phyloP scores from a whole-genome alignment of 2,888 invertebrate genomes.

The Caenorhabditis virilis region DNA sequence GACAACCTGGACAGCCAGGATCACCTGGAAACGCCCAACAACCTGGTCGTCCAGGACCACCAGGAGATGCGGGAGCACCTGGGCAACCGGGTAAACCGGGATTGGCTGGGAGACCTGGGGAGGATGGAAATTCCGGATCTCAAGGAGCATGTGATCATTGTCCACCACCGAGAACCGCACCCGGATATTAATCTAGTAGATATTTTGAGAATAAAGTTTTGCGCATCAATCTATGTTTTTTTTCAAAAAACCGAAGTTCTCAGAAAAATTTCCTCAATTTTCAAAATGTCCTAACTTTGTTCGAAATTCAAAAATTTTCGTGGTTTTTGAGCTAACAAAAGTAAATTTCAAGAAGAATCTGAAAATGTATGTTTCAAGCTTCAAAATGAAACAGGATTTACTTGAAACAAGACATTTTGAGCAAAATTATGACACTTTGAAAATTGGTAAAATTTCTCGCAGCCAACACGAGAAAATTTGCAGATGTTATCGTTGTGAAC shows the following conservation, averaged over 20 bases:
- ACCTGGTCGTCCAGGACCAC: slow-evolving; percentile 39
- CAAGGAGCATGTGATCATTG: slow-evolving; percentile 37
- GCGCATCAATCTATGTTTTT: neutral
- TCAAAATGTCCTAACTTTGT: no score
- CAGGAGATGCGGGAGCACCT: slow-evolving; percentile 40
- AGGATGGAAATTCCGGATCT: slow-evolving; percentile 36
- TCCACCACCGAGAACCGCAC: slow-evolving; percentile 39
- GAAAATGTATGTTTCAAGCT: neutral
- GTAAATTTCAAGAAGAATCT: neutral
- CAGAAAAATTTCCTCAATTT: no score
- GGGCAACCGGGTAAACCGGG: slow-evolving; percentile 46
- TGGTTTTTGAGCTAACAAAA: no score
- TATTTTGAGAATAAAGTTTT: neutral
- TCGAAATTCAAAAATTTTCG: no score
- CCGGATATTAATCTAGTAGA: slow-evolving; percentile 36
- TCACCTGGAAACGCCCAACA: slow-evolving; percentile 32
- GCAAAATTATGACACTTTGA: no score
- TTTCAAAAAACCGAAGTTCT: neutral
- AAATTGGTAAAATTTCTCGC: no score
- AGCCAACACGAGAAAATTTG: no score
- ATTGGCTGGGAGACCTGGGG: slow-evolving; percentile 35
- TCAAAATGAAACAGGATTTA: no score
- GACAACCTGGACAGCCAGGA: slow-evolving; percentile 40
- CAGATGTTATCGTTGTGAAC: no score
- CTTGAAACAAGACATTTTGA: no score